Evolutionary conservation across 2,113 vertebrate genomes (phyloP), one percentile per base, ranked within the genome.

Genomic region (Pogonocichla stellata): DNA sequence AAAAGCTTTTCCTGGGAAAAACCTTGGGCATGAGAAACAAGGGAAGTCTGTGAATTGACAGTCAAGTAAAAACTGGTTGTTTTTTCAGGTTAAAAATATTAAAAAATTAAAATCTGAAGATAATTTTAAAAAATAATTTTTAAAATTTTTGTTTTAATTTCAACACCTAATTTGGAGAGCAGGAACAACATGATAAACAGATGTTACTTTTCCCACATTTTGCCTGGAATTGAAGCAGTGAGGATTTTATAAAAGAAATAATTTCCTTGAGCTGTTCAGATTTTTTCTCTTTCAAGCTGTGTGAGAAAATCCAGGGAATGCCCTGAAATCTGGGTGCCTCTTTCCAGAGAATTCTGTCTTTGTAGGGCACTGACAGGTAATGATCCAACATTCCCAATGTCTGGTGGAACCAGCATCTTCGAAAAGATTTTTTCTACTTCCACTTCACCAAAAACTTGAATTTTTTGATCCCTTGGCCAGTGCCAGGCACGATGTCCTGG

Each of bases 401-500:
- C 58, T 26, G 62, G 26, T 18, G n/a, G 40, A 79, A 86, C 25
- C 58, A 14, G 14, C 34, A 34, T 12, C 9, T 60, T 77, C 38
- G 48, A 14, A 28, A 0, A 4, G 1, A 1, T 1, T 42, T 67
- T 69, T 26, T 42, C 8, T 19, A 5, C 22, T 14, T 64, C n/a
- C 31, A 36, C 5, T 38, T 34, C 56, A 62, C 56, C 20, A 61
- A 53, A 62, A 53, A 13, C 8, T 36, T 43, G 2, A 4, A 25
- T 11, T 62, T 51, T 83, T 53, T 25, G 25, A 17, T 34, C 33
- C 33, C 47, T 61, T 0, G 0, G 15, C 15, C 5, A 12, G 24
- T 15, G 15, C 36, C 31, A 34, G 36, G 15, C 19, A 1, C 0
- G 2, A 8, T 26, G 14, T 34, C 14, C 38, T 13, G 5, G 17